These are phyloP conservation scores for Chrysogorgia sp. DNA, from an alignment of 92 coral and sea anemone species.

Conservation along the genomic window DNA sequence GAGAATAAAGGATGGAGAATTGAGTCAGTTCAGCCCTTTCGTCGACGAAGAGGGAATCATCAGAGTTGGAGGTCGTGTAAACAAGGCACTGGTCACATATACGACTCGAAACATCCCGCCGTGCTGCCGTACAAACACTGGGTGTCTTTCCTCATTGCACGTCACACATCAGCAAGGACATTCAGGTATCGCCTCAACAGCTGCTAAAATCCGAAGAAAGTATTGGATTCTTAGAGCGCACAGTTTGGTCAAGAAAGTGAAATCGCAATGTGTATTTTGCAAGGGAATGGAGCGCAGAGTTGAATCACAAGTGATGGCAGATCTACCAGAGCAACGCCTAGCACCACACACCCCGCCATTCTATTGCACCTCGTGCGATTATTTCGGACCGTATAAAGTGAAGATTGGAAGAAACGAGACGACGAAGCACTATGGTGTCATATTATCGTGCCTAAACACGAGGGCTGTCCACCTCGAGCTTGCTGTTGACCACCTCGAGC, in stretches of 20 bases:
- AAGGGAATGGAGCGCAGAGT: no score
- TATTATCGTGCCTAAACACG: constrained; percentile 64
- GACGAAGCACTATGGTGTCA: constrained; percentile 67
- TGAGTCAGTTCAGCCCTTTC: constrained; percentile 30
- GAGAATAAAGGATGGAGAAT: not conserved
- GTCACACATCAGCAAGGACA: constrained; percentile 37
- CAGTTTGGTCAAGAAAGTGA: constrained; percentile 41
- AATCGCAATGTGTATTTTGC: constrained; percentile 35
- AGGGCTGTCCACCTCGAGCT: constrained; percentile 67
- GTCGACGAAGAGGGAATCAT: constrained; percentile 24
- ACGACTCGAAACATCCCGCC: constrained; percentile 19
- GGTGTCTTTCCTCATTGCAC: constrained; percentile 22
- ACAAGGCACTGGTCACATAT: not conserved
- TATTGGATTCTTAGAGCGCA: constrained; percentile 55
- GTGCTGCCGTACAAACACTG: constrained; percentile 15
- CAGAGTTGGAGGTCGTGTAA: constrained; percentile 41
- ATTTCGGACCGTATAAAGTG: no score
- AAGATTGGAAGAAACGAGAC: no score
- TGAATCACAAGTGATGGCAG: no score
- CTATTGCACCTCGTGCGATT: no score
- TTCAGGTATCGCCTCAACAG: constrained; percentile 50
- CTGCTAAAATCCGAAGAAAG: constrained; percentile 43
- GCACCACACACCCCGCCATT: no score
- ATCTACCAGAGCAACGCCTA: no score
- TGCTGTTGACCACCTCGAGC: constrained; percentile 61